These are phyloP conservation scores for Campylomormyrus tamandua DNA, from an alignment of 2,113 vertebrate species.

Conservation along the genomic window DNA sequence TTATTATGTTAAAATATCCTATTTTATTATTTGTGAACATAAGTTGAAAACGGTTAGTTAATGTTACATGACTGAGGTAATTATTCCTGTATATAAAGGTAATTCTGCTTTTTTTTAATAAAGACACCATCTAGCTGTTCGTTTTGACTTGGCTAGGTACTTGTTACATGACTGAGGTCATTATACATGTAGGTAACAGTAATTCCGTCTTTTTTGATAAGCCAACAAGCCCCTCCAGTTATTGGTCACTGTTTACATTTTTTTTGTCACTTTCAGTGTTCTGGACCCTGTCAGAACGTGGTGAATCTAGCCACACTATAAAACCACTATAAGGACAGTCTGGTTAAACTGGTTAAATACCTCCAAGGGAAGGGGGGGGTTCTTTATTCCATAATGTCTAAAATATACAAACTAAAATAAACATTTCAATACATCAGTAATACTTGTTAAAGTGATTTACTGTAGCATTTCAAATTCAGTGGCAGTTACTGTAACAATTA, in stretches of 20 bases:
- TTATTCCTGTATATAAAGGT: neutral
- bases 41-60: neutral
- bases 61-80: neutral
- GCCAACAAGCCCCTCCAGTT: neutral
- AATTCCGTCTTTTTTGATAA: neutral
- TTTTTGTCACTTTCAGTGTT: too few relatives aligned
- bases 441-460: neutral
- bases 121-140: neutral
- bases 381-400: neutral
- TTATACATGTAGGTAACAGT: neutral
- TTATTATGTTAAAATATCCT: neutral
- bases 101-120: neutral
- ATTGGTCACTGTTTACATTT: too few relatives aligned
- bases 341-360: neutral
- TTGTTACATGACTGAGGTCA: neutral
- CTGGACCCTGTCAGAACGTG: neutral
- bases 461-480: neutral
- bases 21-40: neutral
- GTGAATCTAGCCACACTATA: neutral
- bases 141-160: neutral
- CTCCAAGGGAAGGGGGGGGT: neutral
- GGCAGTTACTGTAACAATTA: neutral
- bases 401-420: neutral
- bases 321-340: neutral
- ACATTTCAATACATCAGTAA: neutral